Base-by-base conservation (phyloP, 2,113 vertebrate genomes). In the Microtus oregoni region DNA sequence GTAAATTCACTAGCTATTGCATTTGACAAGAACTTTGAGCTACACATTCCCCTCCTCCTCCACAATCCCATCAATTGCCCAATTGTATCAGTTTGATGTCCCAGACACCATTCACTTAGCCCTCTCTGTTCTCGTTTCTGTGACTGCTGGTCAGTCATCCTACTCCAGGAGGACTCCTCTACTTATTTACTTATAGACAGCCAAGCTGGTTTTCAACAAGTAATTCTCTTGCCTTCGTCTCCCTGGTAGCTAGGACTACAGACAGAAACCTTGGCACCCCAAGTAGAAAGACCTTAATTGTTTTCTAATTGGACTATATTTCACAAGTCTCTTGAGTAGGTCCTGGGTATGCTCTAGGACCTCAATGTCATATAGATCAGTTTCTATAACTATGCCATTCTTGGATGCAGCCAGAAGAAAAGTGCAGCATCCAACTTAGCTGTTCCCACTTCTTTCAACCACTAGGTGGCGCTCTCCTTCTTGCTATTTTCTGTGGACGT, bases 381-480 rank as follows among this genome's bases (percentile, higher is more conserved):
- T 35, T 55, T 63, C 38, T 81, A 30, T 10, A 47, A 50, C 22
- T n/a, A 55, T 2, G 38, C 44, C 19, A 58, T 9, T 26, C 38
- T 1, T 11, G 50, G 58, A 19, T 73, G 17, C 44, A 41, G 22
- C 6, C 61, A 3, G 65, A 67, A 82, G 28, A n/a, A 2, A 58
- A 89, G 65, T 10, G 7, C 5, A 12, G 15, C 35, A 75, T 7
- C 17, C 32, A 52, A 82, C 10, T 47, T 44, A 3, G 7, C 15
- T 5, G 55, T 44, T 20, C 72, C 65, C 28, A 26, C 76, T 94
- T 63, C 22, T 67, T 70, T 6, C 30, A 8, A 79, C 96, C 97
- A 96, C 94, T 90, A 98, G 97, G 76, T 89, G 97, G 95, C 87
- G 24, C 30, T 70, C 86, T 32, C 47, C 24, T 7, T 73, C 73